Conservation (phyloP, 2,113 vertebrate genomes). For the Diadophis punctatus region DNA sequence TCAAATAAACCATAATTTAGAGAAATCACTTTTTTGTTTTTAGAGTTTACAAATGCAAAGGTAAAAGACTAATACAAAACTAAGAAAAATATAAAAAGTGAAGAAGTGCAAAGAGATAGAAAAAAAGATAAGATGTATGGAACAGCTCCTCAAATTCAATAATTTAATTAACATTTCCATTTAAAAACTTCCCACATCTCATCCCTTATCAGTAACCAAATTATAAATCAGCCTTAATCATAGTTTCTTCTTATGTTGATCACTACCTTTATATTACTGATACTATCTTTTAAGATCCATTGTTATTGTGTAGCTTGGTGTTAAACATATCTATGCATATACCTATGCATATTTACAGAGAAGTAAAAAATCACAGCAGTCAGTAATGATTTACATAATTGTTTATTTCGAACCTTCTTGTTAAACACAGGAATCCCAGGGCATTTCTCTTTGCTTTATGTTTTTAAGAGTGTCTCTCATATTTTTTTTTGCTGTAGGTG, state of each 20-base stretch:
- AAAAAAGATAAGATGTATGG: neutral
- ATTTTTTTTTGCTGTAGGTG: neutral
- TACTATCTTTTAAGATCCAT: neutral
- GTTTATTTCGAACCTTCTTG: neutral
- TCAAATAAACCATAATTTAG: neutral
- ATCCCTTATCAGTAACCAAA: neutral
- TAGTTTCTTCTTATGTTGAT: neutral
- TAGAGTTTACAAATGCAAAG: neutral
- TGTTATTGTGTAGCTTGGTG: neutral
- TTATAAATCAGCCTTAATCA: neutral
- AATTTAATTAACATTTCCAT: neutral
- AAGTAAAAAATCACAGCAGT: neutral
- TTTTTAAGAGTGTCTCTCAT: neutral
- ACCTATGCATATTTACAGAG: neutral
- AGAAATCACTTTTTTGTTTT: slow-evolving; percentile 6
- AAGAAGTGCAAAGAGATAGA: neutral
- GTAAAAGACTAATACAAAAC: neutral
- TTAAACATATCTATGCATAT: neutral
- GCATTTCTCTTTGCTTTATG: neutral
- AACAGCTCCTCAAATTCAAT: neutral
- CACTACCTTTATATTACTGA: neutral
- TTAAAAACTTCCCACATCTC: neutral
- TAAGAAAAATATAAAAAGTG: neutral
- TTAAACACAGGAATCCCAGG: neutral
- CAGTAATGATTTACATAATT: neutral